Evolutionary conservation across 2,888 invertebrate species (phyloP).

Genomic region (Rhamnusium bicolor): DNA sequence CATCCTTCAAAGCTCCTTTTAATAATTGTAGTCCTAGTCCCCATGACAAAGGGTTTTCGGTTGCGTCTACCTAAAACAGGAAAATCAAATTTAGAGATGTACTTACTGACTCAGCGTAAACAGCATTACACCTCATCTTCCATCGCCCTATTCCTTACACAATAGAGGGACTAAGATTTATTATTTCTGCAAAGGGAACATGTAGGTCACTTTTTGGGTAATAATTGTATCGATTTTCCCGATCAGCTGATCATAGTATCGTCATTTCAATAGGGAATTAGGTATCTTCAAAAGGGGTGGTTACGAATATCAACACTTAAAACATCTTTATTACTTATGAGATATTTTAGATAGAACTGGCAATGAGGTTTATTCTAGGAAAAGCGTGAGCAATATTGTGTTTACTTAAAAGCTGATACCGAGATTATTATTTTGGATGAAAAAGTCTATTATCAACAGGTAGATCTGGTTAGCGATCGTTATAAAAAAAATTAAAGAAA

Average conservation of each 20-base stretch:
- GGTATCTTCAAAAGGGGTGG: background rate
- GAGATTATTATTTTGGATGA: no score
- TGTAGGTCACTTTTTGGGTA: conserved; percentile 59
- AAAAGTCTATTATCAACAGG: no score
- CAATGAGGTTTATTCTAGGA: no score
- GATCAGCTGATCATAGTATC: conserved; percentile 50
- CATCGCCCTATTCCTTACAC: conserved; percentile 45
- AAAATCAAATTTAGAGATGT: conserved; percentile 45
- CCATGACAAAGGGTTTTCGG: conserved; percentile 1
- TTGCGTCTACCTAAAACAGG: conserved; percentile 35
- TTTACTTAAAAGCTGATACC: no score
- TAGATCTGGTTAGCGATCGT: no score
- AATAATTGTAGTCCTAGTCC: background rate
- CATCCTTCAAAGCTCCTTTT: background rate
- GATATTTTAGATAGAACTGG: no score
- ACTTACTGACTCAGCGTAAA: conserved; percentile 54
- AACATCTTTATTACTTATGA: no score
- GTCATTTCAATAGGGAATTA: background rate
- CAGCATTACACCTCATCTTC: conserved; percentile 49
- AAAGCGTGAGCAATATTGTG: no score
- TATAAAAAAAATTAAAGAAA: no score
- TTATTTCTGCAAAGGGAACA: conserved; percentile 57
- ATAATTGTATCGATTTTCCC: conserved; percentile 51
- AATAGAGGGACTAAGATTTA: conserved; percentile 54
- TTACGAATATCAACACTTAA: background rate